Evolutionary conservation across 2,113 vertebrate genomes (phyloP).

Genomic region (Rallus limicola): DNA sequence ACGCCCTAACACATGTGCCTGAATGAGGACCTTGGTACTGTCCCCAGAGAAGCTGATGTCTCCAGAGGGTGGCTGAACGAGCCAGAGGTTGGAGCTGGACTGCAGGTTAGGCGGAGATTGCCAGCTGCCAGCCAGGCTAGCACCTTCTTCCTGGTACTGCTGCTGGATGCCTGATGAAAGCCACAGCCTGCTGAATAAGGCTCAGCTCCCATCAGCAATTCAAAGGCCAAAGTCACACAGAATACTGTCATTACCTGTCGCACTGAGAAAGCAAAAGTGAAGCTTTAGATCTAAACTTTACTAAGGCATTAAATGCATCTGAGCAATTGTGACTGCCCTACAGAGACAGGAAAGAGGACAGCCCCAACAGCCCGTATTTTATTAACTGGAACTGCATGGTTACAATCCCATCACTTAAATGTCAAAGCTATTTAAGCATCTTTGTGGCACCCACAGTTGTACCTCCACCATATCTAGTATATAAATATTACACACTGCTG

Average conservation of each 20-base stretch:
- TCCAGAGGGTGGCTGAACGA: neutral
- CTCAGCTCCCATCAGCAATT: neutral
- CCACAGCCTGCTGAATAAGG: neutral
- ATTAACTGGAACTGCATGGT: neutral
- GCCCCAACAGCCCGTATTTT: neutral
- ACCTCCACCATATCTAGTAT: neutral
- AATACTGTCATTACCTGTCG: neutral
- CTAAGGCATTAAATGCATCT: neutral
- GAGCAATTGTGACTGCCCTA: neutral
- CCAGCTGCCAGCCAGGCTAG: neutral
- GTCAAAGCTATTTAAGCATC: neutral
- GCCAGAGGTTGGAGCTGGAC: neutral
- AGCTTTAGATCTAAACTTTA: neutral
- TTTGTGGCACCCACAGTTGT: neutral
- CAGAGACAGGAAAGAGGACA: neutral
- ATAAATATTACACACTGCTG: neutral
- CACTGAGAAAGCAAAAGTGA: neutral
- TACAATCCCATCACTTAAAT: neutral
- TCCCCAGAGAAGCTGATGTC: neutral
- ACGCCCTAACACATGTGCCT: neutral
- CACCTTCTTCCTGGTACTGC: neutral
- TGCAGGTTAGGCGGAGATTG: neutral
- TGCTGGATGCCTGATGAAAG: neutral
- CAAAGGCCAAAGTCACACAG: neutral
- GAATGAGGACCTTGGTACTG: neutral